Evolutionary conservation across 2,888 invertebrate species (phyloP).

Genomic region (Rotaria socialis): DNA sequence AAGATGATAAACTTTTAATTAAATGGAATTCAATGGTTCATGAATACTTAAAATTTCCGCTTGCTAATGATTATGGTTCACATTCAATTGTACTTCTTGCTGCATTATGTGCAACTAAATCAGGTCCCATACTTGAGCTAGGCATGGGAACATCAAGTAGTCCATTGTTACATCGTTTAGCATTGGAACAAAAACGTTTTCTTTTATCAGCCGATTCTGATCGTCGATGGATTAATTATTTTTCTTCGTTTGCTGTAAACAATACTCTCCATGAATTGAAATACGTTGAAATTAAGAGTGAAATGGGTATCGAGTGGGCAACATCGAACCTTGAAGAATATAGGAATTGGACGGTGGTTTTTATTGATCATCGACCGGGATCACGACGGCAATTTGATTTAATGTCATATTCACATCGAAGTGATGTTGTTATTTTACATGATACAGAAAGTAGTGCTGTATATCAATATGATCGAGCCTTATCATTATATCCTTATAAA

Average conservation of each 20-base stretch:
- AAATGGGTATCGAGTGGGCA: constrained; percentile 7
- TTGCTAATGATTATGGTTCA: not conserved
- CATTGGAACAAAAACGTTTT: not conserved
- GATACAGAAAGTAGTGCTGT: not conserved
- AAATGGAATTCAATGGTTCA: not conserved
- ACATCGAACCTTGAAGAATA: not conserved
- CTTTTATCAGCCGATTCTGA: not conserved
- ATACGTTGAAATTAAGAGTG: not conserved
- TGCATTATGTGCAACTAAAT: not conserved
- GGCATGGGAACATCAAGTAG: not conserved
- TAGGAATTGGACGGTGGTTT: not conserved
- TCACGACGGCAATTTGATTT: not conserved
- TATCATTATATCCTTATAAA: not conserved
- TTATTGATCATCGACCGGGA: not conserved
- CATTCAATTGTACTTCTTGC: not conserved
- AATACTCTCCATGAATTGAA: not conserved
- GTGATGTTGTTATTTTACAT: not conserved
- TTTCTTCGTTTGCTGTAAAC: not conserved
- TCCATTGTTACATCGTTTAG: not conserved
- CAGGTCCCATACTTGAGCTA: not conserved
- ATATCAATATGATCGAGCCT: not conserved
- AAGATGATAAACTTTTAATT: constrained; percentile 33
- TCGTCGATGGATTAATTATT: not conserved
- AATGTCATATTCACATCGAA: not conserved
- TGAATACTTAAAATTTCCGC: not conserved